A percentile compares a stretch with the other conserved stretches of the same genome.
These are phyloP conservation scores for Stenoptilia bipunctidactyla DNA, from an alignment of 2,888 invertebrate species.

Conservation along the genomic window DNA sequence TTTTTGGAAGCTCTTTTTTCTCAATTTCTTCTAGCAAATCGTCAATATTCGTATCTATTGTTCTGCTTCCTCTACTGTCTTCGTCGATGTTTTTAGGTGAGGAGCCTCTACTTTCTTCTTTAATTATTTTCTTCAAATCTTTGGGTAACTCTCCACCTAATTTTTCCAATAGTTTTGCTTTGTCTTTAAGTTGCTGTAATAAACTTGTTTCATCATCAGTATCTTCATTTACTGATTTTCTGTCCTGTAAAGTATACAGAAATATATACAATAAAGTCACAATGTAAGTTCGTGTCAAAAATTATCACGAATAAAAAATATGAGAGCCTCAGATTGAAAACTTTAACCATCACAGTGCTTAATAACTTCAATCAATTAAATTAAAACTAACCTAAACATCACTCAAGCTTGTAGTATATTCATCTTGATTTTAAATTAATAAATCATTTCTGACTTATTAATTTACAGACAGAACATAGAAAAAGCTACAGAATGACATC, in stretches of 20 bases:
- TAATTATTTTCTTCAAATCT: slow-evolving; percentile 56
- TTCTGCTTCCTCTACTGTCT: slow-evolving; percentile 20
- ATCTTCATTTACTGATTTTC: slow-evolving; percentile 34
- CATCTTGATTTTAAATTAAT: slow-evolving; percentile 7
- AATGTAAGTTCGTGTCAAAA: not conserved
- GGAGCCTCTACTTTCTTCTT: slow-evolving; percentile 33
- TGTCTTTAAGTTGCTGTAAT: slow-evolving; percentile 52
- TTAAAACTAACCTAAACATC: slow-evolving; percentile 19
- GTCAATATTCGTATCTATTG: slow-evolving; percentile 34
- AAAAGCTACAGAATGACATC: not conserved
- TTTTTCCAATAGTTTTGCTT: slow-evolving; percentile 63
- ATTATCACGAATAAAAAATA: too few species aligned
- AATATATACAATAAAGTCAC: not conserved
- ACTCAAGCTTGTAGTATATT: slow-evolving; percentile 20
- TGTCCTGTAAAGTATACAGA: slow-evolving; percentile 16
- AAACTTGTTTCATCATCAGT: slow-evolving; percentile 44
- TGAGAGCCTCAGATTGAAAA: slow-evolving; percentile 65
- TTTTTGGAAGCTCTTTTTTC: slow-evolving; percentile 48
- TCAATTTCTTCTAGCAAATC: slow-evolving; percentile 54
- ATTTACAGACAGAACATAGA: not conserved
- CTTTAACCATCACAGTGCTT: slow-evolving; percentile 56
- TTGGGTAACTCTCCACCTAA: slow-evolving; percentile 65
- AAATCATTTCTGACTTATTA: slow-evolving; percentile 6
- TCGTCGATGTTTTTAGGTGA: slow-evolving; percentile 25
- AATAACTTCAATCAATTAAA: slow-evolving; percentile 28